Percentiles rank a stretch among this genome's conserved stretches.
These are phyloP conservation scores for Thecophora atra DNA, from an alignment of 2,888 invertebrate species.

Conservation along the genomic window DNA sequence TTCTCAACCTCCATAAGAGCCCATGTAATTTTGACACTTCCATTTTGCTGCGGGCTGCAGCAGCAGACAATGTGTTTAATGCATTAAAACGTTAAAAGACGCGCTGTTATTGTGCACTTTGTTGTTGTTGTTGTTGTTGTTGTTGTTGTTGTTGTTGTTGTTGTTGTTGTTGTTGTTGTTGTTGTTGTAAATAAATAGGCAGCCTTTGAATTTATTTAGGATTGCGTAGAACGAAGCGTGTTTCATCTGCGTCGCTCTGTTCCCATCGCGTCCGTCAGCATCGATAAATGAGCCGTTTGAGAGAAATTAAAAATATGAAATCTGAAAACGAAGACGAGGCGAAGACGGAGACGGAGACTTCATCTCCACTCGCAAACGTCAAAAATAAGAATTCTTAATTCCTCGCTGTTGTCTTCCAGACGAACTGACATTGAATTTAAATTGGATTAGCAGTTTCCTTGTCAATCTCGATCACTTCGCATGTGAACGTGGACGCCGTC, in stretches of 20 bases:
- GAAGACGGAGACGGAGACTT: too few species aligned
- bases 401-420: conserved; percentile 52
- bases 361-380: conserved; percentile 19
- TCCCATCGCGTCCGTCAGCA: neutral
- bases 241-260: neutral
- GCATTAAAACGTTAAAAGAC: conserved; percentile 20
- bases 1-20: too few species aligned
- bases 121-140: neutral
- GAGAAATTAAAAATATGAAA: neutral
- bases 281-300: neutral
- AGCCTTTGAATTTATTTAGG: too few species aligned
- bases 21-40: too few species aligned
- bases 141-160: too few species aligned
- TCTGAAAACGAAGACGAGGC: conserved; percentile 4
- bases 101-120: conserved; percentile 4
- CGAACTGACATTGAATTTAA: conserved; percentile 64
- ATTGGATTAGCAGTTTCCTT: conserved; percentile 64
- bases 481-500: conserved; percentile 16
- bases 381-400: conserved; percentile 23
- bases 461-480: conserved; percentile 54
- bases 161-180: too few species aligned
- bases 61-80: too few species aligned
- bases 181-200: too few species aligned
- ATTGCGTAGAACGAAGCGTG: too few species aligned
- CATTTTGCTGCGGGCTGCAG: too few species aligned